phyloP scores from a whole-genome alignment of 2,113 vertebrate species.

The Helogale parvula region DNA sequence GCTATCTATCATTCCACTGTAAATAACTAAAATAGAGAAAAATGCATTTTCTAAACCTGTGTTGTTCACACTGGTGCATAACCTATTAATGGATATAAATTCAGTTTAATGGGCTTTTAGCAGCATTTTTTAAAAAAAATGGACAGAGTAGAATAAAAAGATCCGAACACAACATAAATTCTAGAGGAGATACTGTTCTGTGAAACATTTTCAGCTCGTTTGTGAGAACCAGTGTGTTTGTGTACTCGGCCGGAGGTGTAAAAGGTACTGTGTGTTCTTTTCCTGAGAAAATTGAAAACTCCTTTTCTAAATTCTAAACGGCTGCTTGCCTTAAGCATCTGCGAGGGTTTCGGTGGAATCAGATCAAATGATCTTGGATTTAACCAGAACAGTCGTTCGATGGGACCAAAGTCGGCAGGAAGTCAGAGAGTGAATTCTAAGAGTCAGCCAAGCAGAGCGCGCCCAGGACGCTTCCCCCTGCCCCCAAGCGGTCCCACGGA shows the following conservation, averaged over 20 bases:
- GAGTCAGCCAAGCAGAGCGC: neutral
- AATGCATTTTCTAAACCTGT: neutral
- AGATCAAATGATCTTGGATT: neutral
- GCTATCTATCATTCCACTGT: neutral
- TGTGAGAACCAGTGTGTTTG: neutral
- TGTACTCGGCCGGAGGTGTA: neutral
- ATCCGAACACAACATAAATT: neutral
- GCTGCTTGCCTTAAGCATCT: neutral
- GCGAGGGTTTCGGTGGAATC: neutral
- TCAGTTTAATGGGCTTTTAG: neutral
- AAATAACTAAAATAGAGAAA: neutral
- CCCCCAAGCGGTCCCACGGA: neutral
- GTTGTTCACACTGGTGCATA: neutral
- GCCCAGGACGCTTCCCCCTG: neutral
- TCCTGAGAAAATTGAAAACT: neutral
- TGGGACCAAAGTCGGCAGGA: neutral
- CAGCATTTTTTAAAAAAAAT: neutral
- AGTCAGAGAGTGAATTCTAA: neutral
- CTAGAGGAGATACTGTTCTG: neutral
- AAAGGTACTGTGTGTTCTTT: neutral
- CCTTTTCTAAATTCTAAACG: constrained; percentile 8
- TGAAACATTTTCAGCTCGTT: neutral
- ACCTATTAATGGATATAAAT: neutral
- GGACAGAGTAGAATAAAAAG: neutral
- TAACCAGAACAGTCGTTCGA: neutral